A percentile compares a stretch with the other conserved stretches of the same genome.
phyloP scores from a whole-genome alignment of 2,113 vertebrate genomes.

The Cyanoderma ruficeps region DNA sequence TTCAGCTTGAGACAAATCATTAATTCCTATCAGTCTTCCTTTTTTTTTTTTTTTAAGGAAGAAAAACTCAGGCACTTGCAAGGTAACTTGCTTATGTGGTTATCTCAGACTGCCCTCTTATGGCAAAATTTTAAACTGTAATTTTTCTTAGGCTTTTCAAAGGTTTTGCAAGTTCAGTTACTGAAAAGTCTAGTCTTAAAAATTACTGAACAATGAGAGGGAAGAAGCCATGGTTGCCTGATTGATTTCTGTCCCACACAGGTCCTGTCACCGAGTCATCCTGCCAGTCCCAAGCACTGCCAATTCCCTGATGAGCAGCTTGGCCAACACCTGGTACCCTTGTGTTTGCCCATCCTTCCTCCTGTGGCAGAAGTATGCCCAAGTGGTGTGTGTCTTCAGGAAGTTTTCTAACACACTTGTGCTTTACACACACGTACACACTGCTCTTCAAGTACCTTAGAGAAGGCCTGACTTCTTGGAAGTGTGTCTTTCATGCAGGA shows the following conservation, averaged over 20 bases:
- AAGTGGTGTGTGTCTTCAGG: fast-evolving
- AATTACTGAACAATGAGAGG: neutral
- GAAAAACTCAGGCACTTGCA: neutral
- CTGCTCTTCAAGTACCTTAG: neutral
- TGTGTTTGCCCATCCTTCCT: neutral
- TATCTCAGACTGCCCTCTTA: constrained; percentile 64
- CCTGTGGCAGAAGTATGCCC: neutral
- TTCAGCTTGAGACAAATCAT: neutral
- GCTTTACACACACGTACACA: fast-evolving
- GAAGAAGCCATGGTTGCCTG: neutral
- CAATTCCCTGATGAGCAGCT: neutral
- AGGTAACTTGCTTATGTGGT: neutral
- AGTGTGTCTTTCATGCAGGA: neutral
- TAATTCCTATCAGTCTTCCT: neutral
- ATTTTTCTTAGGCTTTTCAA: neutral
- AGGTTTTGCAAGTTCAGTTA: neutral
- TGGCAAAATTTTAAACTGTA: constrained; percentile 29
- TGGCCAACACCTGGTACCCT: neutral
- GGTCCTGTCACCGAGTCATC: fast-evolving
- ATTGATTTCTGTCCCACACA: neutral
- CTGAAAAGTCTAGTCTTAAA: neutral
- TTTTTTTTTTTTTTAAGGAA: too few relatives aligned
- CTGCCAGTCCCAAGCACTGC: neutral
- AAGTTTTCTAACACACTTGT: neutral
- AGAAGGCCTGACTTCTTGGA: neutral